Base-by-base conservation (phyloP, 1,140 invertebrate genomes). In the Euwallacea similis region DNA sequence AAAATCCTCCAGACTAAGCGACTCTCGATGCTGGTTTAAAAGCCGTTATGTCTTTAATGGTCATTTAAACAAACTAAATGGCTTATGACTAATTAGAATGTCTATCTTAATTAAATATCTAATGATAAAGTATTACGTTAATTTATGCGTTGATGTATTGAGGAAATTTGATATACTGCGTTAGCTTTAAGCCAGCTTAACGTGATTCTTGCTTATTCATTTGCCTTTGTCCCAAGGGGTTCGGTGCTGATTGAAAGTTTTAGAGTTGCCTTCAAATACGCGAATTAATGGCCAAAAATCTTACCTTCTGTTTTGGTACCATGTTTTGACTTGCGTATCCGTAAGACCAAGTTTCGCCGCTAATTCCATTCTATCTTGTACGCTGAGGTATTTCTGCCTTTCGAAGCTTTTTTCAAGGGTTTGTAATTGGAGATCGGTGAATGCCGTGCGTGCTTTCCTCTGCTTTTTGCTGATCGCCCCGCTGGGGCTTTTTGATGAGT, bases 291-390 rank as follows among this genome's bases (percentile, higher is more conserved):
- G 21, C 4, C 21, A 33, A 33, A 33, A 33, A 33, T 33, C 87
- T 86, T 82, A 98, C 96, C 97, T 91, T 87, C 97, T 88, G 82
- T 99, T 99, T 84, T 99, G 97, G 83, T 98, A 99, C 97, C 97
- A 99, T 67, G 97, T 99, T 83, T 99, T 99, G 76, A 99, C 97
- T 88, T 99, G 98, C 10, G 97, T 99, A 82, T 99, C 98, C 7
- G 94, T 97, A 33, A 99, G 87, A 71, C 95, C 94, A 46, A 99
- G 86, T 82, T 97, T 97, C 42, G 96, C 93, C 0, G 98, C 98
- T 71, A 99, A 84, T 84, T 99, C 97, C 94, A 99, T 98, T 69
- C 98, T 86, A 81, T 99, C 98, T 80, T 99, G 97, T 6, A 99
- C 98, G 77, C 94, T 97, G 33, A 99, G 88, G 86, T 99, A 99